phyloP scores from a whole-genome alignment of 2,113 vertebrate species.

The Gobius niger region DNA sequence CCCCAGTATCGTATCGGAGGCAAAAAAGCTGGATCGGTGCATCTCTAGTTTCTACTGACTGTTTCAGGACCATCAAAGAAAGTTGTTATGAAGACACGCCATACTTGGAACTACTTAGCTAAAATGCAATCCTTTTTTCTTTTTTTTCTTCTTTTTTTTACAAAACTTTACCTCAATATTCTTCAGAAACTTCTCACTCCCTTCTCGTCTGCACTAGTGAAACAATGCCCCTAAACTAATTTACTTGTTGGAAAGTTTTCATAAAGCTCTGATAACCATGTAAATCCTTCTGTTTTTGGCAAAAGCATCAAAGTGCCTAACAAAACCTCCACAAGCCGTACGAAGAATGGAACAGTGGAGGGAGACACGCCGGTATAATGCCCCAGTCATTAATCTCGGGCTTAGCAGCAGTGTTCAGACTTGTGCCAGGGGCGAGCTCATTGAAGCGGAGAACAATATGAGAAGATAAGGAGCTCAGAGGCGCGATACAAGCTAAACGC shows the following conservation, averaged over 20 bases:
- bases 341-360: constrained; percentile 20
- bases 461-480: constrained; percentile 67
- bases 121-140: too few species aligned
- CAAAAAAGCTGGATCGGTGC: too few species aligned
- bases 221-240: background rate
- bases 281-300: constrained; percentile 18
- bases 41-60: too few species aligned
- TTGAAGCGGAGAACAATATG: constrained; percentile 65
- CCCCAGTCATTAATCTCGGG: constrained; percentile 67
- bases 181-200: background rate
- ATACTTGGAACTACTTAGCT: too few species aligned
- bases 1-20: too few species aligned
- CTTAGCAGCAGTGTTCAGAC: constrained; percentile 67
- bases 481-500: constrained; percentile 32
- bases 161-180: background rate
- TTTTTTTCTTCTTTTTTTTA: too few species aligned
- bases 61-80: too few species aligned
- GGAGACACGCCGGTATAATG: constrained; percentile 57
- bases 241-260: background rate
- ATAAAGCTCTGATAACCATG: background rate
- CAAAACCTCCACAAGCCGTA: constrained; percentile 33
- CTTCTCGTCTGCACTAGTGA: background rate
- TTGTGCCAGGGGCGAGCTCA: constrained; percentile 69
- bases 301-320: constrained; percentile 21
- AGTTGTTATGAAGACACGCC: too few species aligned